Percentiles rank a stretch among this genome's conserved stretches.
These are phyloP conservation scores for Lepus americanus DNA, from an alignment of 2,113 vertebrate genomes.

Conservation along the genomic window DNA sequence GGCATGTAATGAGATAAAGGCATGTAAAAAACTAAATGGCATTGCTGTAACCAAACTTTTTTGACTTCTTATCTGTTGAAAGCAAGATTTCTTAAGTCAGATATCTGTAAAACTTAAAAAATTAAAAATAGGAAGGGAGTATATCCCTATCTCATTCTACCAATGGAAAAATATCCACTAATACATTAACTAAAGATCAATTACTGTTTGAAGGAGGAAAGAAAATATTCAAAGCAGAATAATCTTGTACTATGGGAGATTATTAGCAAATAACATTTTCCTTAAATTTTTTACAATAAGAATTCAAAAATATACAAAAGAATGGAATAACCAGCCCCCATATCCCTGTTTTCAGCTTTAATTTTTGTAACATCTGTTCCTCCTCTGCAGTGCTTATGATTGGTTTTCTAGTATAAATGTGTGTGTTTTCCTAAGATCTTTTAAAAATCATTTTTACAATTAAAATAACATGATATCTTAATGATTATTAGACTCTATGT, in stretches of 20 bases:
- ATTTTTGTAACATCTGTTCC: not conserved
- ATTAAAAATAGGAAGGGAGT: constrained; percentile 48
- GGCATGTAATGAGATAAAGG: not conserved
- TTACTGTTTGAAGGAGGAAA: not conserved
- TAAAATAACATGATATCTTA: constrained; percentile 29
- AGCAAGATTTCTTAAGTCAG: not conserved
- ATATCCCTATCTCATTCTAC: not conserved
- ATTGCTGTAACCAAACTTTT: not conserved
- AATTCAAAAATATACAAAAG: not conserved
- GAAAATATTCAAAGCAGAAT: constrained; percentile 14
- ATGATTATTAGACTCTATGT: not conserved
- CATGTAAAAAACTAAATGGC: not conserved
- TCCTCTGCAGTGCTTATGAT: not conserved
- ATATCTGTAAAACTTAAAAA: constrained; percentile 57
- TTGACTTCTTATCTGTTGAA: not conserved
- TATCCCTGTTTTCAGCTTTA: not conserved
- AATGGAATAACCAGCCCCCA: not conserved
- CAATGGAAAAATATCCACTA: constrained; percentile 4
- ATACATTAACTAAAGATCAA: constrained; percentile 42
- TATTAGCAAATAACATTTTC: constrained; percentile 43
- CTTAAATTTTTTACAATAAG: constrained; percentile 39
- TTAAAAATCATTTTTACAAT: constrained; percentile 26
- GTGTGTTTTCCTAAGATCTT: constrained; percentile 42
- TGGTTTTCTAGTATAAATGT: not conserved
- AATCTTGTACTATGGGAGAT: not conserved